These are phyloP conservation scores for Meloidogyne exigua DNA, from an alignment of 1,140 invertebrate genomes.

Conservation along the genomic window DNA sequence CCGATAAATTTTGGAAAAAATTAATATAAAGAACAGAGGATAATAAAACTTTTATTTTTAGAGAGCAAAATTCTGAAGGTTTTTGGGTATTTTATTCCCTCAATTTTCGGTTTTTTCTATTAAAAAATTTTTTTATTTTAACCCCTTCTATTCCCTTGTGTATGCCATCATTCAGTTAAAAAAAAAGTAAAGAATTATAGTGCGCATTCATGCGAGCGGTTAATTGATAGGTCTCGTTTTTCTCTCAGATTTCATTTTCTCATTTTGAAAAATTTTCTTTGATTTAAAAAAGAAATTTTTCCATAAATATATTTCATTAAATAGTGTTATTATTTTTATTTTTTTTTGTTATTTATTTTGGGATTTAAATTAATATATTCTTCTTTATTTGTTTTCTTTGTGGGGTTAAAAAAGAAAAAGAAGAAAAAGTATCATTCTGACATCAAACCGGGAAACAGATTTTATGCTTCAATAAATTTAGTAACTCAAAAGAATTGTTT, in stretches of 20 bases:
- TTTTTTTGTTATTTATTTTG: not conserved
- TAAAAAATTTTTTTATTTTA: too few relatives aligned
- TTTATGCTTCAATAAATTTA: not conserved
- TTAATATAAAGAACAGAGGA: too few relatives aligned
- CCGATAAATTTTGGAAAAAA: too few relatives aligned
- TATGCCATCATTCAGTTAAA: not conserved
- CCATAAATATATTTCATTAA: too few relatives aligned
- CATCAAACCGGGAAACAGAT: not conserved
- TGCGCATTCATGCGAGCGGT: not conserved
- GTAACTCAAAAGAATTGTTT: not conserved
- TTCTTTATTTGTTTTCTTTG: not conserved
- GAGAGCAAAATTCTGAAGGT: too few relatives aligned
- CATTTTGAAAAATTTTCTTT: not conserved
- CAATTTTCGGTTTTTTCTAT: too few relatives aligned
- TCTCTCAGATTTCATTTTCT: not conserved
- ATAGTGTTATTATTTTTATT: not conserved
- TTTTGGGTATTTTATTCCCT: too few relatives aligned
- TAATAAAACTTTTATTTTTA: too few relatives aligned
- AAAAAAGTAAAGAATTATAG: not conserved
- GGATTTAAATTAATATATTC: not conserved
- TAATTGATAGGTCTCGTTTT: not conserved
- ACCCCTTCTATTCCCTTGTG: not conserved
- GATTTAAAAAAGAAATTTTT: not conserved
- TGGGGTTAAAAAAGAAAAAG: too few relatives aligned
- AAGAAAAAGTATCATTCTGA: not conserved